Conservation (phyloP, 2,888 invertebrate species). For the Gari tellinella region DNA sequence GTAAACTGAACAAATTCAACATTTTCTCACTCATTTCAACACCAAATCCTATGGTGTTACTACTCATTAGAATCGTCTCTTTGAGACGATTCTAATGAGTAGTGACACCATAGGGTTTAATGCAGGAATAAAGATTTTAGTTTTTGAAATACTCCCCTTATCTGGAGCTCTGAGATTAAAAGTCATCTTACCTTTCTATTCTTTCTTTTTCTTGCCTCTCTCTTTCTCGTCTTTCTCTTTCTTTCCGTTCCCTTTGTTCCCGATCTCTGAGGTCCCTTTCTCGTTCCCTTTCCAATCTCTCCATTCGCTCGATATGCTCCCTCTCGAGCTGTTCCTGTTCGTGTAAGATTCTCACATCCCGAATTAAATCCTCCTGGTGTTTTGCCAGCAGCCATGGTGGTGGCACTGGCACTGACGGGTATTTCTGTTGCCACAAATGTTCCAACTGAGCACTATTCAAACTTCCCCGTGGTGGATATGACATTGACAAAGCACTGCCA, state of each 20-base stretch:
- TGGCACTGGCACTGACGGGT: slow-evolving; percentile 78
- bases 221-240: slow-evolving; percentile 67
- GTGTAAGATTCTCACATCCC: slow-evolving; percentile 77
- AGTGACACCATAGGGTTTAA: too few species aligned
- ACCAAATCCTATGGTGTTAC: too few species aligned
- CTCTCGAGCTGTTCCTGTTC: slow-evolving; percentile 85
- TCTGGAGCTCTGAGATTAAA: too few species aligned
- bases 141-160: too few species aligned
- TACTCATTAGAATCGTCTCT: too few species aligned
- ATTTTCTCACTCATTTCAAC: too few species aligned
- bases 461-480: slow-evolving; percentile 59
- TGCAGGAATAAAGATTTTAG: too few species aligned
- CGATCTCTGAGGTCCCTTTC: slow-evolving; percentile 55
- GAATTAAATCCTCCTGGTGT: slow-evolving; percentile 78
- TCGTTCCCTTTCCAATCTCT: slow-evolving; percentile 78
- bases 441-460: slow-evolving; percentile 77
- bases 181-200: slow-evolving; percentile 44
- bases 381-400: slow-evolving; percentile 80
- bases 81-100: too few species aligned
- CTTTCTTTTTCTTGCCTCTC: slow-evolving; percentile 64
- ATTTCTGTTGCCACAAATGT: slow-evolving; percentile 83
- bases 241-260: slow-evolving; percentile 64
- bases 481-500: slow-evolving; percentile 54
- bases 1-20: too few species aligned
- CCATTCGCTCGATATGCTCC: slow-evolving; percentile 84